Conservation (phyloP, 2,888 invertebrate species). For the Eupithecia subumbrata region DNA sequence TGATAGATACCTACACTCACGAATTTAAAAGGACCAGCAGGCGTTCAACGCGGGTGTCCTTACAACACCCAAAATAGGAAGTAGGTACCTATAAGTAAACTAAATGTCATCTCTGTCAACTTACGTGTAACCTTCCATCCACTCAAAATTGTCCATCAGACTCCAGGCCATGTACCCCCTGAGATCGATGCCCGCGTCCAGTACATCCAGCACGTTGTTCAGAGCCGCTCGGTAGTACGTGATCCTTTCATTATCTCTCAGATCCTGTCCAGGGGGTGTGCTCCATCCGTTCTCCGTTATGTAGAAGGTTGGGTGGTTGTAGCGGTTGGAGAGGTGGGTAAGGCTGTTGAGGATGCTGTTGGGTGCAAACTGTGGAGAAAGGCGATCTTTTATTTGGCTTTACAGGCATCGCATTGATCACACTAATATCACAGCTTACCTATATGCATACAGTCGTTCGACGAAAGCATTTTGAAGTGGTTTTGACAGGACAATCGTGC, state of each 20-base stretch:
- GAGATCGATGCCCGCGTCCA: conserved; percentile 77
- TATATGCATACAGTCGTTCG: too few species aligned
- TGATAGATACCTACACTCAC: too few species aligned
- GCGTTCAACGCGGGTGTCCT: too few species aligned
- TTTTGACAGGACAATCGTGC: too few species aligned
- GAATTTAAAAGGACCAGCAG: too few species aligned
- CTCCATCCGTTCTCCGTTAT: conserved; percentile 86
- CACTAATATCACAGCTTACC: too few species aligned
- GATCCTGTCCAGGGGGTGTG: conserved; percentile 52
- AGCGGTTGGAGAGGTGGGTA: conserved; percentile 74
- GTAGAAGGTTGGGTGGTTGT: conserved; percentile 81
- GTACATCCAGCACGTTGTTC: conserved; percentile 67
- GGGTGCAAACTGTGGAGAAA: conserved; percentile 73
- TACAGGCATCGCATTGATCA: too few species aligned
- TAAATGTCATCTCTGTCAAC: conserved; percentile 42
- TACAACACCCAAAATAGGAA: too few species aligned
- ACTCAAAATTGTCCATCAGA: conserved; percentile 87
- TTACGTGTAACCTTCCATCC: conserved; percentile 83
- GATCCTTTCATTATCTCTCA: conserved; percentile 77
- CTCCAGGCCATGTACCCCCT: conserved; percentile 85
- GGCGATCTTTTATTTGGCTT: too few species aligned
- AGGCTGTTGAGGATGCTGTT: conserved; percentile 84
- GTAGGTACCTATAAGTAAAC: too few species aligned
- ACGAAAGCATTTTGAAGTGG: too few species aligned
- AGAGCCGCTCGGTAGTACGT: conserved; percentile 72